Evolutionary conservation across 53 echinoderm and acorn worm genomes (phyloP), one percentile per base, ranked within the genome.

Genomic region (Actinopyga echinites): DNA sequence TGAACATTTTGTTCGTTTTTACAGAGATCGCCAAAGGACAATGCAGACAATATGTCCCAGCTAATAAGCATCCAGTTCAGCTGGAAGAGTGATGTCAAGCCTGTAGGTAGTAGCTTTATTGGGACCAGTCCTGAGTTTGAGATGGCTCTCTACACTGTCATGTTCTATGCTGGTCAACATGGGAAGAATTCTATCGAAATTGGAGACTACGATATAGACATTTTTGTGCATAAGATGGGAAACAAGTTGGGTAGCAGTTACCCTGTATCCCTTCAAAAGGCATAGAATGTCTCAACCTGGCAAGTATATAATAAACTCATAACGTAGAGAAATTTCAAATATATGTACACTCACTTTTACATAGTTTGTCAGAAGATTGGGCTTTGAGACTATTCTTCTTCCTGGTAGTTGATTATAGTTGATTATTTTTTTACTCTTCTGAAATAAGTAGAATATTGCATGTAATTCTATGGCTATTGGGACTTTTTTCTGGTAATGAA

Each of bases 101-200:
- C 99, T 10, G 87, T 94, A 0, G 99, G 99, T 10, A 99, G 99
- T 35, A 92, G 92, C 33, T 99, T 99, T 75, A 99, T 99, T 60
- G 99, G 99, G 17, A 95, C 94, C 45, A 99, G 99, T 61, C 99
- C 99, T n/a, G 99, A 99, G 83, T 94, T 99, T 92, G 99, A 99
- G 89, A 71, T 94, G 78, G 99, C 99, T 0, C 87, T 99, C 30
- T 94, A 99, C 91, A 99, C 99, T 11, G 62, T 99, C 11, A 58
- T 92, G 44, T 94, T 82, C 91, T 87, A 80, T 31, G 45, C 83
- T 12, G 94, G 92, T 0, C 60, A 83, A 19, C 89, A 93, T 8
- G 91, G 86, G 32, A 53, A 75, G 57, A 92, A 92, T 64, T 85
- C 75, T 38, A 63, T 99, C 30, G 87, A 93, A 73, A 84, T 99